phyloP scores from a whole-genome alignment of 2,113 vertebrate genomes.

The Tapirus terrestris region DNA sequence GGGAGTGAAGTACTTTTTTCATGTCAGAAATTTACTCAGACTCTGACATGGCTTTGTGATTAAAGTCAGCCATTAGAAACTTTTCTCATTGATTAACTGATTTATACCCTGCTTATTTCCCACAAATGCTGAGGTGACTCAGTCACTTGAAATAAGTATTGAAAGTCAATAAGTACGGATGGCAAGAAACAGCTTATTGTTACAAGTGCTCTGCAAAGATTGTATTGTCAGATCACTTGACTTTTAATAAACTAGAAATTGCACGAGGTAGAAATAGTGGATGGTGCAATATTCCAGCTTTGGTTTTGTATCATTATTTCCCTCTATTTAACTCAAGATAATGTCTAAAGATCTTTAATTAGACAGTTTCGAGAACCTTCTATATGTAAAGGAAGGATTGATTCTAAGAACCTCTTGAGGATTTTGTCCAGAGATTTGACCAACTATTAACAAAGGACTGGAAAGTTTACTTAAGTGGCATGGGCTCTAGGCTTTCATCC shows the following conservation, averaged over 20 bases:
- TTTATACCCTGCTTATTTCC: background rate
- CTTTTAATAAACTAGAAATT: background rate
- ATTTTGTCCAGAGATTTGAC: background rate
- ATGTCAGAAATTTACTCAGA: background rate
- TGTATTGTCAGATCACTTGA: background rate
- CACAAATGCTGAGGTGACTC: background rate
- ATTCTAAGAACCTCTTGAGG: background rate
- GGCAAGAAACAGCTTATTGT: background rate
- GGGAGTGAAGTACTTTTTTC: background rate
- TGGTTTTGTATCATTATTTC: background rate
- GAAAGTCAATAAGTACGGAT: background rate
- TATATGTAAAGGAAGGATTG: background rate
- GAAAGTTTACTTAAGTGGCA: background rate
- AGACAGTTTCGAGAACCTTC: background rate
- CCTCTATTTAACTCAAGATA: background rate
- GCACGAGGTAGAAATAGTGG: background rate
- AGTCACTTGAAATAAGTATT: background rate
- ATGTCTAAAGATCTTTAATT: conserved; percentile 43
- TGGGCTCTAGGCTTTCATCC: background rate
- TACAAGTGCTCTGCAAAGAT: background rate
- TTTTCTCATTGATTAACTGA: background rate
- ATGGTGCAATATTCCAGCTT: background rate
- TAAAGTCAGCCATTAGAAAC: background rate
- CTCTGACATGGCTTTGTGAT: background rate
- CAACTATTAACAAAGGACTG: background rate